Evolutionary conservation across 2,888 invertebrate genomes (phyloP).

Genomic region (Isoperla grammatica): DNA sequence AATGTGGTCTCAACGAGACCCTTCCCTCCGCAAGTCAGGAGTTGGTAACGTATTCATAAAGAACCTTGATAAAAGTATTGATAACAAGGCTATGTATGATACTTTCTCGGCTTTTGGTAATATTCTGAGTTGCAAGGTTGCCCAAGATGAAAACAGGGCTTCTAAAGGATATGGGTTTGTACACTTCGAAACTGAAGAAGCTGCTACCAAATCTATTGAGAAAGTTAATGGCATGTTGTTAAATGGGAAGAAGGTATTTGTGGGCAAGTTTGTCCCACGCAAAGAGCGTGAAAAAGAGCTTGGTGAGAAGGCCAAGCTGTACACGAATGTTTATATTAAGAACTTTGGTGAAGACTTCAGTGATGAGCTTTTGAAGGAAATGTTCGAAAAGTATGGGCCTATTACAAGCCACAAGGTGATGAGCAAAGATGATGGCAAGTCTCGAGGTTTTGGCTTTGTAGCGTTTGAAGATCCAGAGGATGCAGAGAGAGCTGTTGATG

Average conservation of each 20-base stretch:
- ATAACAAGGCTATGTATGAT: constrained; percentile 99
- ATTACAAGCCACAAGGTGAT: constrained; percentile 90
- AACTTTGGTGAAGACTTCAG: constrained; percentile 94
- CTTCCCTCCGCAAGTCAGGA: constrained; percentile 94
- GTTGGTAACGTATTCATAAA: constrained; percentile 99
- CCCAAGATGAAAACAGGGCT: constrained; percentile 88
- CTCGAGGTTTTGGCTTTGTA: constrained; percentile 99
- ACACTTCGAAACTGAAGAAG: constrained; percentile 98
- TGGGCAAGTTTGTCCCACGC: constrained; percentile 96
- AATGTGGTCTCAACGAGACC: constrained; percentile 99
- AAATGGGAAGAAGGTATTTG: constrained; percentile 94
- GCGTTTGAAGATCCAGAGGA: constrained; percentile 95
- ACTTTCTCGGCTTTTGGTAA: constrained; percentile 99
- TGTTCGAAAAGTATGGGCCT: constrained; percentile 90
- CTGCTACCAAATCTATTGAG: constrained; percentile 94
- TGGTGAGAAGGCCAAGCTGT: constrained; percentile 92
- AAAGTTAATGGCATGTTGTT: constrained; percentile 99
- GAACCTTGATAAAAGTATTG: constrained; percentile 95
- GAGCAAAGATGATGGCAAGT: constrained; percentile 87
- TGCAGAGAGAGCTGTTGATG: constrained; percentile 88
- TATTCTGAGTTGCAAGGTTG: constrained; percentile 94
- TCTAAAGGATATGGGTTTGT: constrained; percentile 98
- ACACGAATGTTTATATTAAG: constrained; percentile 98
- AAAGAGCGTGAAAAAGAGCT: constrained; percentile 97
- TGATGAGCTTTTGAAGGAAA: constrained; percentile 80